Base-by-base conservation (phyloP, 2,113 vertebrate genomes). In the Peromyscus californicus region DNA sequence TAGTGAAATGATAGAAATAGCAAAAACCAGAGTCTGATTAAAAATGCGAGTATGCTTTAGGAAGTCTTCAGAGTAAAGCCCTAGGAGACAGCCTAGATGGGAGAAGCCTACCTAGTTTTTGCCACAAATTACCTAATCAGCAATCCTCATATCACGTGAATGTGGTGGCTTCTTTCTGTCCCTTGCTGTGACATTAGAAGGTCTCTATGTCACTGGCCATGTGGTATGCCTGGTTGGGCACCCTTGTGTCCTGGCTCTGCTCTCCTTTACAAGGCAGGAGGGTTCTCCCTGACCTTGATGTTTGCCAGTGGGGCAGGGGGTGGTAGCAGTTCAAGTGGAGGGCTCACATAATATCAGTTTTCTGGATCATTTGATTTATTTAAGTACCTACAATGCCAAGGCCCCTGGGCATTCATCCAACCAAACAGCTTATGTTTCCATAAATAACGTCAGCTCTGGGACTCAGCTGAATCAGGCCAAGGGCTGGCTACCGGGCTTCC, bases 351-450 rank as follows among this genome's bases (percentile, higher is more conserved):
- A 95, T 96, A 94, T 89, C 72, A 92, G 96, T 93, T 98, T 98
- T 97, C 96, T 96, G 94, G 95, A 97, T 97, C 96, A 97, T 97
- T 97, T 98, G 97, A 97, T 98, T 98, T 97, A 98, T 98, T 96
- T 95, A 97, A 97, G 83, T 97, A 96, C 86, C 94, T 95, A 84
- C 70, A 87, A 94, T 97, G 91, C 96, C 96, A 97, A 97, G 95
- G 94, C 70, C 93, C 84, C 70, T 97, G 97, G 98, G 96, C 98
- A 95, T 91, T 96, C 82, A 85, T 94, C 97, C 97, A 98, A 96
- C 89, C 94, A 90, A 90, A 94, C 83, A 2, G 78, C 94, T 96
- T 96, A 94, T 93, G 59, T 94, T 96, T 96, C 95, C 94, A 97
- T 97, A 97, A 98, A 97, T 95, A 97, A 97, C 74, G 83, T 94